Percentiles rank a stretch among this genome's conserved stretches.
Conservation (phyloP, 2,797 vertebrate genomes). For the Mormyrops attenuatus region DNA sequence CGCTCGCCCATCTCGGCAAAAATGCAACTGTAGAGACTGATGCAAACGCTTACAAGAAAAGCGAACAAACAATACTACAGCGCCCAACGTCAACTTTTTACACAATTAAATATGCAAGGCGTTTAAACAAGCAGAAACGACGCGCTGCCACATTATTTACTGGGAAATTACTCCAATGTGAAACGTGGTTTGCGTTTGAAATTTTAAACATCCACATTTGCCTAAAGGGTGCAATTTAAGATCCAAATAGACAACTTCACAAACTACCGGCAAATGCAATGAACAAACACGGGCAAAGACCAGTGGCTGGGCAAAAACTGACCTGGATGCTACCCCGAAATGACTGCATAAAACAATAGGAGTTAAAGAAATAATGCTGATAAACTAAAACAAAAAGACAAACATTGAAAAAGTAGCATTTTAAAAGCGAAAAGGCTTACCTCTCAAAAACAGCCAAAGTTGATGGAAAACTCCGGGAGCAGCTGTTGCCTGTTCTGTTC, state of each 20-base stretch:
- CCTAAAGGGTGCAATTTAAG: not conserved
- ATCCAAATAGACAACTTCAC: not conserved
- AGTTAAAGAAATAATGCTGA: not conserved
- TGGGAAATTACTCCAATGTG: not conserved
- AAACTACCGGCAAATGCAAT: not conserved
- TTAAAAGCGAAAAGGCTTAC: not conserved
- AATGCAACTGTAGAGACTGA: not conserved
- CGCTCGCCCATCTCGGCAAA: not conserved
- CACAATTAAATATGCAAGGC: not conserved
- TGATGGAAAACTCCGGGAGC: not conserved
- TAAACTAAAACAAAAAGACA: not conserved
- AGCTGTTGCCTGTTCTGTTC: not conserved
- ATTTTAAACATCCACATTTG: not conserved
- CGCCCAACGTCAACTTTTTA: not conserved
- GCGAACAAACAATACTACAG: not conserved
- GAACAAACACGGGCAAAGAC: not conserved
- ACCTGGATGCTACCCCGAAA: not conserved
- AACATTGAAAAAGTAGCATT: not conserved
- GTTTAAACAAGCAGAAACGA: not conserved
- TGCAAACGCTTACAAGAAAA: not conserved
- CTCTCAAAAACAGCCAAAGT: conserved; percentile 1
- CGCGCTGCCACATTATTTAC: not conserved
- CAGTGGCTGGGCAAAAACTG: not conserved
- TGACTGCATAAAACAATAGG: not conserved
- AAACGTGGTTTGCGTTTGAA: not conserved